Evolutionary conservation across 2,888 invertebrate genomes (phyloP).

Genomic region (Pollenia griseotomentosa): DNA sequence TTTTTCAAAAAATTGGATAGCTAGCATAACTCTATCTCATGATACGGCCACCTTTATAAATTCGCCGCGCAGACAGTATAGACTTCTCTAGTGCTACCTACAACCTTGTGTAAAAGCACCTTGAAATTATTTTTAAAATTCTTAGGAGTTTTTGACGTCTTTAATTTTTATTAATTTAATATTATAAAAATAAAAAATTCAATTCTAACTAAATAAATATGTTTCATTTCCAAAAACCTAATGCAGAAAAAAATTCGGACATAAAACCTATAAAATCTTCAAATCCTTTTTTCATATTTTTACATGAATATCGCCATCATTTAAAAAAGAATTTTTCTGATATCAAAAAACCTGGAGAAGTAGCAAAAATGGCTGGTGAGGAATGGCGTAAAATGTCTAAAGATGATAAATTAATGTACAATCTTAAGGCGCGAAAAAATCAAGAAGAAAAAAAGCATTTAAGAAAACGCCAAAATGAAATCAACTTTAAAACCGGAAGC

Average conservation of each 20-base stretch:
- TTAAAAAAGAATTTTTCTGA: conserved; percentile 34
- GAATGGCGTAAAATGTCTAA: conserved; percentile 73
- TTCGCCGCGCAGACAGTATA: too few species aligned
- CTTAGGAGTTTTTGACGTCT: too few species aligned
- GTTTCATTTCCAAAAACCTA: neutral
- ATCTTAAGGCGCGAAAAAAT: conserved; percentile 72
- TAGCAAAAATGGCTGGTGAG: conserved; percentile 65
- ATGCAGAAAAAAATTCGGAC: neutral
- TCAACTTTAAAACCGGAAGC: neutral
- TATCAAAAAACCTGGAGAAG: neutral
- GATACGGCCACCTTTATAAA: too few species aligned
- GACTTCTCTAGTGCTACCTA: too few species aligned
- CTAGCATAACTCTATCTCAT: too few species aligned
- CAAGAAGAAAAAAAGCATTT: neutral
- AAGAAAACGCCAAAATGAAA: neutral
- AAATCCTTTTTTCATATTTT: conserved; percentile 72
- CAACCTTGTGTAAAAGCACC: too few species aligned
- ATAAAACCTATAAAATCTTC: neutral
- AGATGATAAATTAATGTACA: conserved; percentile 67
- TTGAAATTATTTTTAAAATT: too few species aligned
- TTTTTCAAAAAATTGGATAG: too few species aligned
- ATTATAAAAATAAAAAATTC: too few species aligned
- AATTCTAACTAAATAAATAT: neutral
- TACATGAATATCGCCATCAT: conserved; percentile 68
- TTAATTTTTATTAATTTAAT: too few species aligned